Conservation (phyloP, 2,797 vertebrate genomes). For the Danionella dracula region DNA sequence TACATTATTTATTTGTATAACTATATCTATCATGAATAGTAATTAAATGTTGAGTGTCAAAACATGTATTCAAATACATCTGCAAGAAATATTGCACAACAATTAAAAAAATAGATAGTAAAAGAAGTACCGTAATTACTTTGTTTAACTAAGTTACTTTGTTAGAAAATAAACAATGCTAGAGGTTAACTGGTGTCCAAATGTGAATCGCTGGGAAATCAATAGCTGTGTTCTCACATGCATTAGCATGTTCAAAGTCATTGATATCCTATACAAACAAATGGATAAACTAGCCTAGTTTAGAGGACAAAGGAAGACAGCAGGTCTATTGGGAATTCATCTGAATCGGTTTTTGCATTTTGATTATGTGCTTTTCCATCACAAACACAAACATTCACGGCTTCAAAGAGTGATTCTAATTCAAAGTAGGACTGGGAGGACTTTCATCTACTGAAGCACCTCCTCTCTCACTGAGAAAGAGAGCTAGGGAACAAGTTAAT, state of each 20-base stretch:
- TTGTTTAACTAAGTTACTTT: no score
- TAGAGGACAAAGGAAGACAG: constrained; percentile 57
- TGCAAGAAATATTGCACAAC: no score
- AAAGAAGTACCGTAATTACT: no score
- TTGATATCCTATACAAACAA: constrained; percentile 47
- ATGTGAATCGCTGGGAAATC: constrained; percentile 25
- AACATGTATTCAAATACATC: no score
- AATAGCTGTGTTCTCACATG: constrained; percentile 22
- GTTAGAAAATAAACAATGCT: background rate
- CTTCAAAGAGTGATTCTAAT: constrained; percentile 58
- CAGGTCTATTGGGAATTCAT: constrained; percentile 51
- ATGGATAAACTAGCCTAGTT: constrained; percentile 46
- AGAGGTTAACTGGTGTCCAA: constrained; percentile 22
- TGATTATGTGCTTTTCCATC: constrained; percentile 39
- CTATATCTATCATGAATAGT: no score
- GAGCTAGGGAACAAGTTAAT: constrained; percentile 47
- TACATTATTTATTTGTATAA: no score
- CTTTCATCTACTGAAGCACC: constrained; percentile 56
- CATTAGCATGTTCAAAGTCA: constrained; percentile 32
- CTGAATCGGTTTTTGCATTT: constrained; percentile 52
- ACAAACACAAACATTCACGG: constrained; percentile 60
- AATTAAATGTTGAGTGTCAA: no score
- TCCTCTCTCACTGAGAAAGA: constrained; percentile 49
- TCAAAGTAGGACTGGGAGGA: constrained; percentile 54
- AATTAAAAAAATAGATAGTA: no score